phyloP scores from a whole-genome alignment of 2,797 vertebrate genomes.

The Poecilia velifera region DNA sequence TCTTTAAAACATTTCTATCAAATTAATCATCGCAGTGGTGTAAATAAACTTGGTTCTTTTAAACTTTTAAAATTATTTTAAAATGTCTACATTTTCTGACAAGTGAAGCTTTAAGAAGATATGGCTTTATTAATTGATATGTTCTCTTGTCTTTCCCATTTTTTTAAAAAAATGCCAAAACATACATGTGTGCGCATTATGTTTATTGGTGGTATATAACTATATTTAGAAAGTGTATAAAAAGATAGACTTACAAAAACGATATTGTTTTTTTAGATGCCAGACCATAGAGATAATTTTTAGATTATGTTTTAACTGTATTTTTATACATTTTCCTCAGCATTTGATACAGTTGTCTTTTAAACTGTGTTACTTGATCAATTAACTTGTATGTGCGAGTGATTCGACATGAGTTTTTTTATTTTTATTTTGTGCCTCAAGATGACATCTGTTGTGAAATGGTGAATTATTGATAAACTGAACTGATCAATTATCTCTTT shows the following conservation, averaged over 20 bases:
- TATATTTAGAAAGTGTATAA: not conserved
- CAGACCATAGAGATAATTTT: not conserved
- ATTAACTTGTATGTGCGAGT: no score
- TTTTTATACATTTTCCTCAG: not conserved
- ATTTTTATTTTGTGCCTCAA: no score
- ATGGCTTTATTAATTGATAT: not conserved
- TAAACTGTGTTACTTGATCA: not conserved
- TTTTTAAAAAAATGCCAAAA: not conserved
- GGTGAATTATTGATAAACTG: no score
- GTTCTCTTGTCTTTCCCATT: not conserved
- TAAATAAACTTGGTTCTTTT: not conserved
- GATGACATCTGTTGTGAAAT: no score
- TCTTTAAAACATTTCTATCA: not conserved
- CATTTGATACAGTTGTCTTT: not conserved
- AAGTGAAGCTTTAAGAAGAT: not conserved
- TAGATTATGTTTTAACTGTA: not conserved
- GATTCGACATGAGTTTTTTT: no score
- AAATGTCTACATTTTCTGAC: not conserved
- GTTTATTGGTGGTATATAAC: not conserved
- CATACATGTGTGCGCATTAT: not conserved
- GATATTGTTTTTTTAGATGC: not conserved
- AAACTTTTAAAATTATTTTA: not conserved
- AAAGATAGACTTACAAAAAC: not conserved
- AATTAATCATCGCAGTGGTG: not conserved
- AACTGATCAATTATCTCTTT: not conserved